phyloP scores from a whole-genome alignment of 37 sponge, comb jelly and placozoan species.

The Halichondria panicea region DNA sequence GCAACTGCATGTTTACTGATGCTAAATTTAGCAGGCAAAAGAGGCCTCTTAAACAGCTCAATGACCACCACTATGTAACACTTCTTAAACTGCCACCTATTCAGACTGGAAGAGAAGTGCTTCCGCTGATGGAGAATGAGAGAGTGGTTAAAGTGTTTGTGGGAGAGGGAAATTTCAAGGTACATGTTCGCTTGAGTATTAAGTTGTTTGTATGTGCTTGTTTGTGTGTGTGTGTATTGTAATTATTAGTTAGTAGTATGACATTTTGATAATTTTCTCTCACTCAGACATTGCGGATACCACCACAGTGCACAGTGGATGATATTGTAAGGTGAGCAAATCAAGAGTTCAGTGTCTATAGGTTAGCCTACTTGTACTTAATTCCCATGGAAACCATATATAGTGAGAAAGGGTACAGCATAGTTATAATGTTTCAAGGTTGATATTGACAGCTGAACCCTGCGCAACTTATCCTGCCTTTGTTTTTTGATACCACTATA shows the following conservation, averaged over 20 bases:
- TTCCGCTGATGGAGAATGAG: constrained; percentile 49
- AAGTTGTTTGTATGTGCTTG: not conserved
- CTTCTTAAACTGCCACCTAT: not conserved
- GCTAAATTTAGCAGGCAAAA: no score
- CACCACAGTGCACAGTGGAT: constrained; percentile 11
- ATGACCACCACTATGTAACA: not conserved
- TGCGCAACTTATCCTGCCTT: no score
- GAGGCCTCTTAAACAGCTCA: no score
- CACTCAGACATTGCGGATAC: constrained; percentile 36
- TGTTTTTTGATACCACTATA: no score
- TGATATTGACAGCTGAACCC: no score
- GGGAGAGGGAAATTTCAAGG: constrained; percentile 64
- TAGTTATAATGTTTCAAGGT: no score
- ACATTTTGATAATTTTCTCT: not conserved
- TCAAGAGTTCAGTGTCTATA: no score
- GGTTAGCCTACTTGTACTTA: no score
- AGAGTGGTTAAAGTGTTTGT: constrained; percentile 41
- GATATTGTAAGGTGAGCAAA: constrained; percentile 64
- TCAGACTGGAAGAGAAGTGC: constrained; percentile 62
- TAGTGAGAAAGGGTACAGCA: no score
- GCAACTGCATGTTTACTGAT: no score
- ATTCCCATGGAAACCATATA: no score
- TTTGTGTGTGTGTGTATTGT: not conserved
- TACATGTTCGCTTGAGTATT: not conserved
- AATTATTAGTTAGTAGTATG: not conserved